phyloP scores from a whole-genome alignment of 2,888 invertebrate species.

The Quadriops clusia region DNA sequence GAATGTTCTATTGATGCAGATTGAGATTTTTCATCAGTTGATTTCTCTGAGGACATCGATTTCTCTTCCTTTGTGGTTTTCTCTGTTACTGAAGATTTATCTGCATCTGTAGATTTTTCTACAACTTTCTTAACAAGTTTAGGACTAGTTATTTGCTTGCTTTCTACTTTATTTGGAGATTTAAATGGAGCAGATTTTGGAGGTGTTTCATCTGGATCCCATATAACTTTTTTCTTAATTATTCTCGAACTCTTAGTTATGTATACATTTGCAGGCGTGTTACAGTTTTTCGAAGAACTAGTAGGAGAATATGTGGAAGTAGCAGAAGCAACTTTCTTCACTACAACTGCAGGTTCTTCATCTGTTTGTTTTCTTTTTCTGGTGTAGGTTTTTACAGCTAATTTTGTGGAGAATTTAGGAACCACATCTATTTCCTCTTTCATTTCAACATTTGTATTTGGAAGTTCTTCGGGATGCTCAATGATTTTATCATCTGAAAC shows the following conservation, averaged over 20 bases:
- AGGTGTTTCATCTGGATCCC: conserved; percentile 52
- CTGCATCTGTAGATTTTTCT: conserved; percentile 14
- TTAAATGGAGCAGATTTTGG: conserved; percentile 17
- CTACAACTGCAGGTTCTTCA: conserved; percentile 8
- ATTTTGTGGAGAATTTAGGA: conserved; percentile 9
- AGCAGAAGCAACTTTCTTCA: too few relatives aligned
- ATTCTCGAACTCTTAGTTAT: conserved; percentile 41
- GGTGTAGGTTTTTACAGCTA: conserved; percentile 30
- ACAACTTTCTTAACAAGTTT: conserved; percentile 12
- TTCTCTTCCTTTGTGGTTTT: too few relatives aligned
- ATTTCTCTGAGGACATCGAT: conserved; percentile 6
- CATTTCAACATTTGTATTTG: too few relatives aligned
- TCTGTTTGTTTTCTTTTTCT: conserved; percentile 29
- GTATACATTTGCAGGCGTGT: conserved; percentile 23
- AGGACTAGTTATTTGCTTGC: too few relatives aligned
- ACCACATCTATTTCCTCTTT: too few relatives aligned
- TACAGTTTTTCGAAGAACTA: conserved; percentile 4
- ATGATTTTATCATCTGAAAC: too few relatives aligned
- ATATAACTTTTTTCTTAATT: conserved; percentile 61
- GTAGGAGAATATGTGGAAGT: too few relatives aligned
- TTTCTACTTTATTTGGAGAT: conserved; percentile 28
- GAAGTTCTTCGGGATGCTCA: too few relatives aligned
- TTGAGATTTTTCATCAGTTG: conserved; percentile 7
- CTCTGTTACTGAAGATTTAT: conserved; percentile 3
- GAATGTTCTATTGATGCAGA: too few relatives aligned